phyloP scores from a whole-genome alignment of 2,888 invertebrate species.

The Tiliacea citrago region DNA sequence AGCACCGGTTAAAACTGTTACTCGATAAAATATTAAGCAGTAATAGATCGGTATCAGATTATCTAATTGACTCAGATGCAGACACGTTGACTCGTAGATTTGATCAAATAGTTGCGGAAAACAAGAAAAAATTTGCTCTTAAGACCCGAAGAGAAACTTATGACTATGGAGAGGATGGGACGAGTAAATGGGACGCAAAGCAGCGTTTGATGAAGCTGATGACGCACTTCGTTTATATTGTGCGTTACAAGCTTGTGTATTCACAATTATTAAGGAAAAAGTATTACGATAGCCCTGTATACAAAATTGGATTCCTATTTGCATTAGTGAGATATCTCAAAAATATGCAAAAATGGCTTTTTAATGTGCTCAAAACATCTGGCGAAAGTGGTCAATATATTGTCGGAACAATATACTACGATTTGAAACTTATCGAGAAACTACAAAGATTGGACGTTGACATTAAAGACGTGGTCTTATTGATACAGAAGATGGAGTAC shows the following conservation, averaged over 20 bases:
- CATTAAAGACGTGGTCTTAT: conserved; percentile 13
- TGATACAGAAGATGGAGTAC: conserved; percentile 33
- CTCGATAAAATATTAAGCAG: conserved; percentile 55
- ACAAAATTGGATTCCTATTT: conserved; percentile 72
- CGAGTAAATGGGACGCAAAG: not conserved
- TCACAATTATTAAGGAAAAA: conserved; percentile 71
- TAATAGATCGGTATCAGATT: conserved; percentile 58
- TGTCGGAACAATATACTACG: conserved; percentile 21
- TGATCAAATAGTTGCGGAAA: conserved; percentile 31
- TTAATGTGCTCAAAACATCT: rapidly evolving
- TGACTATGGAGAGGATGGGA: rapidly evolving
- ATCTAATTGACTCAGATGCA: conserved; percentile 56
- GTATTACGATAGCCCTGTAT: conserved; percentile 61
- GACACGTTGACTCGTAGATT: conserved; percentile 63
- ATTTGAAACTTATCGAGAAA: conserved; percentile 71
- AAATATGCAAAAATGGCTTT: conserved; percentile 39
- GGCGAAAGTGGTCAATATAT: rapidly evolving
- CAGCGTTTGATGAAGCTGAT: conserved; percentile 48
- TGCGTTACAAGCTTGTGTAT: conserved; percentile 70
- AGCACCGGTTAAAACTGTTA: conserved; percentile 38
- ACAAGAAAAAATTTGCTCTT: rapidly evolving
- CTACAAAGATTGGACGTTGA: conserved; percentile 66
- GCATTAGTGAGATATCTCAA: conserved; percentile 60
- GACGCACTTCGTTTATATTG: conserved; percentile 74
- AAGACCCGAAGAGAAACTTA: not conserved